These are phyloP conservation scores for Gymnothorax javanicus DNA, from an alignment of 2,797 vertebrate species.

Conservation along the genomic window DNA sequence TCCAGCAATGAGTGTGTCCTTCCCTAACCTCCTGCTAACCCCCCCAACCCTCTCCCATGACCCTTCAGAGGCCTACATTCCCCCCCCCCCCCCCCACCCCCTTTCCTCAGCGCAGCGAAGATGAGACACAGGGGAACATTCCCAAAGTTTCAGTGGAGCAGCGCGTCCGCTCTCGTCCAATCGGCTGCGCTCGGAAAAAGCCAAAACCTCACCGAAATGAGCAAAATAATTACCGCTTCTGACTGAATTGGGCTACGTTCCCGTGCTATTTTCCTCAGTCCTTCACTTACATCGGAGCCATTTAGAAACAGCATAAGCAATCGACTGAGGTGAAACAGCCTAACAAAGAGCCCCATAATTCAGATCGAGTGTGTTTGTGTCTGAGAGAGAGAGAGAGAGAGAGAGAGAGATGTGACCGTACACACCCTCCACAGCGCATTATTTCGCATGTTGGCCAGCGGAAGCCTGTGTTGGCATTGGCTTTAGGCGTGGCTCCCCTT, in stretches of 20 bases:
- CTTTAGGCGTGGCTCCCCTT: constrained; percentile 37
- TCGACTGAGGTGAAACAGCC: not conserved
- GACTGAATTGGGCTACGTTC: constrained; percentile 63
- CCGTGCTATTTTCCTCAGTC: constrained; percentile 33
- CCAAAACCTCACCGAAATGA: constrained; percentile 62
- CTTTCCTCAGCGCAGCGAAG: not conserved
- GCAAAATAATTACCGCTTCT: constrained; percentile 72
- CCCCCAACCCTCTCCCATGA: constrained; percentile 57
- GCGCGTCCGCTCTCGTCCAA: constrained; percentile 34
- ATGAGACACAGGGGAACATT: not conserved
- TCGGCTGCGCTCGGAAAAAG: constrained; percentile 54
- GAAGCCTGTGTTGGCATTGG: constrained; percentile 47
- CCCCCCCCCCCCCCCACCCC: too few relatives aligned
- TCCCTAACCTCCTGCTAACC: constrained; percentile 40
- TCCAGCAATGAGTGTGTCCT: constrained; percentile 46
- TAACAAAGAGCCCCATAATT: constrained; percentile 10
- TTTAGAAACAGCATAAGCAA: constrained; percentile 49
- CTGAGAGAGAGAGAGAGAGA: constrained; percentile 6
- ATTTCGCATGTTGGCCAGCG: constrained; percentile 33
- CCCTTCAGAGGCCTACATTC: constrained; percentile 53
- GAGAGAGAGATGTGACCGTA: constrained; percentile 36
- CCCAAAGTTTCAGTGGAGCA: not conserved
- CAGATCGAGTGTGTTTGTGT: not conserved
- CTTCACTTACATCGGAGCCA: constrained; percentile 61
- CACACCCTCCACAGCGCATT: not conserved